Evolutionary conservation across 2,113 vertebrate genomes (phyloP).

Genomic region (Cyprinodon tularosa): DNA sequence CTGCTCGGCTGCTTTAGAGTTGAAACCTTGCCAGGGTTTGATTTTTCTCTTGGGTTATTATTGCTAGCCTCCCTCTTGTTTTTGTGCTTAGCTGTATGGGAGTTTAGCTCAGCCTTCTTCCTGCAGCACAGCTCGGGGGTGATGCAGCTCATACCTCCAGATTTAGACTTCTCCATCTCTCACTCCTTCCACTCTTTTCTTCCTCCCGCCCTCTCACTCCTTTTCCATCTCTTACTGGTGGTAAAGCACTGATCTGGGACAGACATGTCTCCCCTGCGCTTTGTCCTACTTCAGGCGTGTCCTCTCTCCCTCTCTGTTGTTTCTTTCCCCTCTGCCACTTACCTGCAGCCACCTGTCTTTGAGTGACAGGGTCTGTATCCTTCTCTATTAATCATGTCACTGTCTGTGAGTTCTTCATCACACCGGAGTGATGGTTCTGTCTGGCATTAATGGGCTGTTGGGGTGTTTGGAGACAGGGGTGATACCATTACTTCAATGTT

Average conservation of each 20-base stretch:
- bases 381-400: constrained; percentile 26
- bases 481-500: constrained; percentile 20
- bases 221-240: constrained; percentile 42
- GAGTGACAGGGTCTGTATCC: constrained; percentile 9
- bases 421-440: constrained; percentile 36
- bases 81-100: constrained; percentile 36
- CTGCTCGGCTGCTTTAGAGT: neutral
- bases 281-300: constrained; percentile 78
- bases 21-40: constrained; percentile 12
- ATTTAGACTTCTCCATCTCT: constrained; percentile 66
- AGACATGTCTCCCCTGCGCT: constrained; percentile 77
- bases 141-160: constrained; percentile 65
- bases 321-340: constrained; percentile 35
- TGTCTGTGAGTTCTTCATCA: constrained; percentile 29
- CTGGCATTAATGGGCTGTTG: constrained; percentile 36
- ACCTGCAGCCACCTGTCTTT: constrained; percentile 34
- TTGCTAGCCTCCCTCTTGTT: constrained; percentile 23
- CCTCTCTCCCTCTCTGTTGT: constrained; percentile 57
- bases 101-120: constrained; percentile 42
- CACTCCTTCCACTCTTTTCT: constrained; percentile 30
- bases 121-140: constrained; percentile 52
- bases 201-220: constrained; percentile 45
- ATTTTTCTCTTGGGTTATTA: constrained; percentile 15
- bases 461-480: constrained; percentile 28
- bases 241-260: constrained; percentile 81